Evolutionary conservation across 2,888 invertebrate species (phyloP), one percentile per base, ranked within the genome.

Genomic region (Galerucella pusilla): DNA sequence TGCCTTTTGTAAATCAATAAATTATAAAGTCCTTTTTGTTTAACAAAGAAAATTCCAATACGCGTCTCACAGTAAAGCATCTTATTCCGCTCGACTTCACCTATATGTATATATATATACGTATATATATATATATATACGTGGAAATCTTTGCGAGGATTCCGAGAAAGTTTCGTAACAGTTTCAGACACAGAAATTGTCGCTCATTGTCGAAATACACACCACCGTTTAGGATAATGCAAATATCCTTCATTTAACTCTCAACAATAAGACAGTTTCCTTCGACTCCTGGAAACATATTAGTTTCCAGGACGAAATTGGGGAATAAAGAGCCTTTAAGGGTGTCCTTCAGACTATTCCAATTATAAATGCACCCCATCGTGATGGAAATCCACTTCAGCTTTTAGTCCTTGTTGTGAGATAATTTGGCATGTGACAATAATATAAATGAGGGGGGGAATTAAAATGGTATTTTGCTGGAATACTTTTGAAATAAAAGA

Each of bases 351-450:
- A 81, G 80, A 79, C 80, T 72, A 69, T 76, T 79, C 76, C 81
- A 81, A 83, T 83, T 83, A 83, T 81, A 81, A 81, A 83, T 82
- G 80, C 82, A 82, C 82, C 83, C 81, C 81, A 77, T 74, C 68
- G 11, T 14, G 11, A 45, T 35, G 52, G 74, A 66, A 68, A 68
- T 73, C 77, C 66, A 66, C 68, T 66, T 35, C 74, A 45, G 57
- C 57, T 54, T 60, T 60, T 60, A 60, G 60, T 63, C 74, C 71
- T 68, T 67, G 67, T 67, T 70, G 74, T 66, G 60, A 74, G 63
- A 11, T 72, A 74, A 49, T 63, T 20, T 20, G 49, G 66, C 77
- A 72, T 74, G 70, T 63, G 71, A 71, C 71, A 71, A 70, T 77
- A 60, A 25, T 60, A 25, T 20, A 60, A 25, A 60, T 60, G n/a